phyloP scores from a whole-genome alignment of 2,888 invertebrate species.

The Laothoe populi region DNA sequence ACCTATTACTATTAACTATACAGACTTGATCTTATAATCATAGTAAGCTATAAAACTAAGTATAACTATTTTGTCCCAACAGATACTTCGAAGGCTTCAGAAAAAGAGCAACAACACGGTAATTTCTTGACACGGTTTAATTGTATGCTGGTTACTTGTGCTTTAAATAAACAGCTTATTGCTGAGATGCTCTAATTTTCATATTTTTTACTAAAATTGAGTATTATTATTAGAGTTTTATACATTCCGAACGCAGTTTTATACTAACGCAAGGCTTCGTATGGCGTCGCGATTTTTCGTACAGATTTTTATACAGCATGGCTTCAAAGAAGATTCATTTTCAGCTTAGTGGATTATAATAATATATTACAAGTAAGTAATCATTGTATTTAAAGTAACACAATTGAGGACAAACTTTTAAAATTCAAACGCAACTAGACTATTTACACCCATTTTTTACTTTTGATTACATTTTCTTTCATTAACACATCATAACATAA shows the following conservation, averaged over 20 bases:
- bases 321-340: constrained; percentile 6
- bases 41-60: background rate
- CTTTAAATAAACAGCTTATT: background rate
- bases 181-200: background rate
- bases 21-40: no score
- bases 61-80: background rate
- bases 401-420: background rate
- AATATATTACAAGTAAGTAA: constrained; percentile 9
- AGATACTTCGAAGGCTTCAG: constrained; percentile 7
- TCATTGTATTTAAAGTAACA: background rate
- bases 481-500: background rate
- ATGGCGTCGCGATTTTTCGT: constrained; percentile 32
- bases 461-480: background rate
- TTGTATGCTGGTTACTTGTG: background rate
- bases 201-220: background rate
- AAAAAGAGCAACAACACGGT: constrained; percentile 8
- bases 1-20: no score
- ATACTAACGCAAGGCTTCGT: background rate
- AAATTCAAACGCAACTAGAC: background rate
- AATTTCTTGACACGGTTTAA: background rate
- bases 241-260: background rate
- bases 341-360: background rate
- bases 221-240: background rate
- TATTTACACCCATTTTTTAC: background rate
- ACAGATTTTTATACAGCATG: constrained; percentile 44